Evolutionary conservation across 2,888 invertebrate species (phyloP).

Genomic region (Thecocarcelia acutangulata): DNA sequence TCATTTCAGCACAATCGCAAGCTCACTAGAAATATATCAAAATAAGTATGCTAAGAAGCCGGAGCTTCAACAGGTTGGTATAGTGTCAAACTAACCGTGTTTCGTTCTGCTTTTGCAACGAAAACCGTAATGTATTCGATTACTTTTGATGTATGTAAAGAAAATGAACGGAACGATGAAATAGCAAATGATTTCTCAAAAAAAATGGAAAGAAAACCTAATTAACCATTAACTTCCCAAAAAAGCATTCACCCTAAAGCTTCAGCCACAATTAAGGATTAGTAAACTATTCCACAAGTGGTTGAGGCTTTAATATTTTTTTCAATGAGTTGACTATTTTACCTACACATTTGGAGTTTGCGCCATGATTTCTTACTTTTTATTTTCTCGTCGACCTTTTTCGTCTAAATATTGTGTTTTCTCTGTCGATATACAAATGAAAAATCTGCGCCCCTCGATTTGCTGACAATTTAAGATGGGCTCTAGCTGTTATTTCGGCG

Average conservation of each 20-base stretch:
- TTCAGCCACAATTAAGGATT: slow-evolving; percentile 36
- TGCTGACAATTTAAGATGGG: slow-evolving; percentile 59
- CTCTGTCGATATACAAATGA: slow-evolving; percentile 42
- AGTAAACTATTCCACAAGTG: slow-evolving; percentile 27
- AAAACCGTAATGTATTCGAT: slow-evolving; percentile 46
- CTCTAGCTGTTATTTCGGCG: slow-evolving; percentile 63
- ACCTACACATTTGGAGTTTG: slow-evolving; percentile 53
- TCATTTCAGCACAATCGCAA: slow-evolving; percentile 78
- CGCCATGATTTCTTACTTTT: slow-evolving; percentile 47
- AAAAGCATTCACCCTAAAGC: slow-evolving; percentile 36
- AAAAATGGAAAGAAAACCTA: slow-evolving; percentile 44
- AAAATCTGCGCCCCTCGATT: slow-evolving; percentile 58
- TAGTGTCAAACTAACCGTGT: slow-evolving; percentile 65
- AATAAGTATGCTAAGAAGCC: slow-evolving; percentile 80
- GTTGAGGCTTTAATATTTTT: slow-evolving; percentile 51
- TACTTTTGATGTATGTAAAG: slow-evolving; percentile 40
- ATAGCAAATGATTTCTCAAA: slow-evolving; percentile 59
- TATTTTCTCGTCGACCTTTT: slow-evolving; percentile 63
- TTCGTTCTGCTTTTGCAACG: slow-evolving; percentile 54
- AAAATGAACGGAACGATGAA: slow-evolving; percentile 50
- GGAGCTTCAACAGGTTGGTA: slow-evolving; percentile 79
- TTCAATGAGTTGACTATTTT: slow-evolving; percentile 30
- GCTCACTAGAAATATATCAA: slow-evolving; percentile 80
- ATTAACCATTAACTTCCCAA: slow-evolving; percentile 22
- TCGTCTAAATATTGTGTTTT: slow-evolving; percentile 61